These are phyloP conservation scores for Istiophorus platypterus DNA, from an alignment of 2,113 vertebrate species.

Conservation along the genomic window DNA sequence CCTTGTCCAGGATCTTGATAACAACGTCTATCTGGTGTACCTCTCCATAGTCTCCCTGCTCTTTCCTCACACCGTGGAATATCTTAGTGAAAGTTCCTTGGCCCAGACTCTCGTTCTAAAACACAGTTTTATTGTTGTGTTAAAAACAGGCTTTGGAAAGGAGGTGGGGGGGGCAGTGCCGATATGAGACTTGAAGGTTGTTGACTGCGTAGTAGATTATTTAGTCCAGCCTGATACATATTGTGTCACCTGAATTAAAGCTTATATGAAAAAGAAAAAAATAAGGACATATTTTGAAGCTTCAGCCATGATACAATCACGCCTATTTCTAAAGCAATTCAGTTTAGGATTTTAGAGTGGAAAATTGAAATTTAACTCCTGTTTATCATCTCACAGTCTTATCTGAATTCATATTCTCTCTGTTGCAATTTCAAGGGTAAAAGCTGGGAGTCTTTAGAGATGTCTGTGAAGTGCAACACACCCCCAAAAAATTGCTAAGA, in stretches of 20 bases:
- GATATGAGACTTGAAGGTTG: too few species aligned
- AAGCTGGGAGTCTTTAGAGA: background rate
- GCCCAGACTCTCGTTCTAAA: slow-evolving; percentile 92
- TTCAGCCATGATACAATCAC: background rate
- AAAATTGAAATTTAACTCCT: background rate
- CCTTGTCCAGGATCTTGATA: slow-evolving; percentile 95
- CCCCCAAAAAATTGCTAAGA: background rate
- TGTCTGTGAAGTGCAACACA: background rate
- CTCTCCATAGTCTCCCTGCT: slow-evolving; percentile 93
- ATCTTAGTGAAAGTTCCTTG: slow-evolving; percentile 98
- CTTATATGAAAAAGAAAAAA: background rate
- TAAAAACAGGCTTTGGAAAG: background rate
- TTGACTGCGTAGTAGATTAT: too few species aligned
- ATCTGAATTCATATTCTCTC: background rate
- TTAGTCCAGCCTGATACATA: too few species aligned
- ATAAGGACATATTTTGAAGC: background rate
- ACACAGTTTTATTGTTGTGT: slow-evolving; percentile 20
- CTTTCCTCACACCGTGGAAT: slow-evolving; percentile 91
- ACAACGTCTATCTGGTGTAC: slow-evolving; percentile 94
- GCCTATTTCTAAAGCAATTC: too few species aligned
- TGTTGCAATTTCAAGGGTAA: background rate
- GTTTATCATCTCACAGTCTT: background rate
- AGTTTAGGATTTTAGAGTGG: background rate
- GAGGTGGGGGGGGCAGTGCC: too few species aligned
- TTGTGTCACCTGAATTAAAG: too few species aligned